Evolutionary conservation across 2,888 invertebrate species (phyloP).

Genomic region (Micropterix aruncella): DNA sequence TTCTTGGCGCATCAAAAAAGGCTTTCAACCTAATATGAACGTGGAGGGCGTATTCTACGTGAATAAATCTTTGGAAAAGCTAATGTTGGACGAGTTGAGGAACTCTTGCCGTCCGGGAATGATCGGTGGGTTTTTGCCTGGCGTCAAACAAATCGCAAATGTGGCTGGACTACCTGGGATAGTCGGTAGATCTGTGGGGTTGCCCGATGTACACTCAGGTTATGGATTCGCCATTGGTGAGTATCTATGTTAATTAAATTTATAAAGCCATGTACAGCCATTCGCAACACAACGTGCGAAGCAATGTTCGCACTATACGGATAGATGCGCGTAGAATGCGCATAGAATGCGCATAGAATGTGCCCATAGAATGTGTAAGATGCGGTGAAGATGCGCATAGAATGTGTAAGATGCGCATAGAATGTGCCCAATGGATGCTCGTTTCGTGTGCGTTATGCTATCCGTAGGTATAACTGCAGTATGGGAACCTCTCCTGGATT

Average conservation of each 20-base stretch:
- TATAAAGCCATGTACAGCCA: too few species aligned
- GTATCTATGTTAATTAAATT: conserved; percentile 6
- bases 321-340: too few species aligned
- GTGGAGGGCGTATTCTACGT: conserved; percentile 98
- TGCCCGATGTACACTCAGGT: conserved; percentile 96
- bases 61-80: conserved; percentile 75
- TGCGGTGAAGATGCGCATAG: too few species aligned
- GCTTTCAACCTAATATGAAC: conserved; percentile 99
- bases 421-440: too few species aligned
- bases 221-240: conserved; percentile 98
- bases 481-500: too few species aligned
- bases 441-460: too few species aligned
- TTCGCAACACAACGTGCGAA: too few species aligned
- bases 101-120: conserved; percentile 82
- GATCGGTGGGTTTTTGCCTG: conserved; percentile 94
- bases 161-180: conserved; percentile 97
- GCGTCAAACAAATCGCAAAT: conserved; percentile 98
- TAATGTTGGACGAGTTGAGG: conserved; percentile 94
- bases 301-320: too few species aligned
- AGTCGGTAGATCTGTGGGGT: conserved; percentile 82
- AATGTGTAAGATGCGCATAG: too few species aligned
- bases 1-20: conserved; percentile 92
- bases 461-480: too few species aligned
- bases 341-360: too few species aligned
- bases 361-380: too few species aligned